phyloP scores from a whole-genome alignment of 1,140 invertebrate species.

The Lerema accius region DNA sequence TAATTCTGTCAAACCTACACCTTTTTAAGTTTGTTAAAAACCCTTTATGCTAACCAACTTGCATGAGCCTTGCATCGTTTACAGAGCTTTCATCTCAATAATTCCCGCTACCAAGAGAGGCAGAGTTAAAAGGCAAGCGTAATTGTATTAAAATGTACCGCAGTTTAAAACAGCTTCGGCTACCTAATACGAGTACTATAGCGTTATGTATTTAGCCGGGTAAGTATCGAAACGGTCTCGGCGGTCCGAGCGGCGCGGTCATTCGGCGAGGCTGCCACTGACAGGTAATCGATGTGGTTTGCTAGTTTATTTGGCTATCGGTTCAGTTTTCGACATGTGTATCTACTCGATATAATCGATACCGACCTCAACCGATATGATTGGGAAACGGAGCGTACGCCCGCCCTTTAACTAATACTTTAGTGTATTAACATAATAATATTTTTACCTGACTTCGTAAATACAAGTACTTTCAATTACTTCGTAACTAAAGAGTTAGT shows the following conservation, averaged over 20 bases:
- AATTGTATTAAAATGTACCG: conserved; percentile 28
- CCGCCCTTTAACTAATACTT: neutral
- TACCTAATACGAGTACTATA: conserved; percentile 12
- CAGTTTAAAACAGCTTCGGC: conserved; percentile 24
- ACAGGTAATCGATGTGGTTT: conserved; percentile 80
- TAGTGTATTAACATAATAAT: too few relatives aligned
- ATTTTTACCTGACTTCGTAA: conserved; percentile 1
- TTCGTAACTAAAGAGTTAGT: too few relatives aligned
- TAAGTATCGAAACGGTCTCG: conserved; percentile 52
- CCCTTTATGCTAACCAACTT: too few relatives aligned
- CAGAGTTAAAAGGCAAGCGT: conserved; percentile 7
- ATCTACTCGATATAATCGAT: conserved; percentile 75
- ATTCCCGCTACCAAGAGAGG: too few relatives aligned
- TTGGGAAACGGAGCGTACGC: conserved; percentile 49
- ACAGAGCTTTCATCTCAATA: too few relatives aligned
- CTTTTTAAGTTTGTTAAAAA: too few relatives aligned
- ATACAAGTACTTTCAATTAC: too few relatives aligned
- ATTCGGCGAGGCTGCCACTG: conserved; percentile 68
- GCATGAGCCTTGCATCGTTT: too few relatives aligned
- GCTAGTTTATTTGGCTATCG: conserved; percentile 81
- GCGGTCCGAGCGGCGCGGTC: conserved; percentile 57
- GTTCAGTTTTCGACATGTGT: conserved; percentile 72
- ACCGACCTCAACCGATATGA: conserved; percentile 34
- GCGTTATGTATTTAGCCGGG: conserved; percentile 43
- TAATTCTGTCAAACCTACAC: too few relatives aligned